Conservation (phyloP, 2,797 vertebrate species). For the Alca torda region DNA sequence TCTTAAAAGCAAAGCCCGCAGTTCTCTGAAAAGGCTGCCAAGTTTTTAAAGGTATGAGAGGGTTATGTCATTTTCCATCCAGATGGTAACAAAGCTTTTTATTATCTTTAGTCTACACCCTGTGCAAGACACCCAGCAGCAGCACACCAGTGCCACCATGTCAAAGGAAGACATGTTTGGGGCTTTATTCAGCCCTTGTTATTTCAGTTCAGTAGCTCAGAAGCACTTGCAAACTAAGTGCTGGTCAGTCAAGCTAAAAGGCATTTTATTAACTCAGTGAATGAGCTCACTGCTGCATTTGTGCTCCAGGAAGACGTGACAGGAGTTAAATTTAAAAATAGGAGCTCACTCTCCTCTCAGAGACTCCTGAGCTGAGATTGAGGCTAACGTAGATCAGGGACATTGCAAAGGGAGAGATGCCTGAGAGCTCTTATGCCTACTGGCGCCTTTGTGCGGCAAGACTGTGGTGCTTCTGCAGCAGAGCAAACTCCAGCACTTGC, state of each 20-base stretch:
- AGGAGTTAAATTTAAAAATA: background rate
- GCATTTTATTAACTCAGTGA: background rate
- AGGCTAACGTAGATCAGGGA: background rate
- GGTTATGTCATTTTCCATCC: background rate
- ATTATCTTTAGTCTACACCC: background rate
- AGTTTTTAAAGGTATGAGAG: background rate
- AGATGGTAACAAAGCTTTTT: background rate
- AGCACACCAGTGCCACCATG: background rate
- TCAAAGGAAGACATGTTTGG: background rate
- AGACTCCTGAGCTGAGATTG: background rate
- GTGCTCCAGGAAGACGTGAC: background rate
- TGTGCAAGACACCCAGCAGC: background rate
- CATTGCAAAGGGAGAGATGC: background rate
- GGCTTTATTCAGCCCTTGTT: background rate
- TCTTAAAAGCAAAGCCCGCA: conserved; percentile 8
- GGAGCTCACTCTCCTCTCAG: background rate
- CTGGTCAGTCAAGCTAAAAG: background rate
- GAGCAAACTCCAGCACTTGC: background rate
- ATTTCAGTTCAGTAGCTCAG: background rate
- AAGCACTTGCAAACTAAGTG: background rate
- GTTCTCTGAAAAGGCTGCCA: background rate
- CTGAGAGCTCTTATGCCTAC: background rate
- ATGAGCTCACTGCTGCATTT: background rate
- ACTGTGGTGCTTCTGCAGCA: background rate
- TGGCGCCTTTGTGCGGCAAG: background rate